Conservation (phyloP, 2,888 invertebrate genomes). For the Petrophora chlorosata region DNA sequence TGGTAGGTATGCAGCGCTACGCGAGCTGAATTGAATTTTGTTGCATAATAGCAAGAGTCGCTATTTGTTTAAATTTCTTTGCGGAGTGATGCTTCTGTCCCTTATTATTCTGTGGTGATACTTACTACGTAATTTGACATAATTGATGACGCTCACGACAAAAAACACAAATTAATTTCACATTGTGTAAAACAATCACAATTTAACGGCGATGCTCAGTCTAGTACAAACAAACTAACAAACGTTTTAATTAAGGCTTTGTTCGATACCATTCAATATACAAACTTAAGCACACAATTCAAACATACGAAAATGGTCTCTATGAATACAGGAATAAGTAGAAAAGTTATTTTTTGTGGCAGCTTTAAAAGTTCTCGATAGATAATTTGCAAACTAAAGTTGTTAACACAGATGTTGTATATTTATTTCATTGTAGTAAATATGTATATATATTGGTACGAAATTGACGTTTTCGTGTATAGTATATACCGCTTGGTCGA, state of each 20-base stretch:
- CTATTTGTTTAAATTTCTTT: no score
- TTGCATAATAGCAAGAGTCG: no score
- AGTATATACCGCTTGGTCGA: constrained; percentile 75
- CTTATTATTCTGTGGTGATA: no score
- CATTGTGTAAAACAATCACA: constrained; percentile 56
- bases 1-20: no score
- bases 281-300: constrained; percentile 25
- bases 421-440: constrained; percentile 47
- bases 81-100: no score
- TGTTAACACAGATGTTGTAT: constrained; percentile 61
- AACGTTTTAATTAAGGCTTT: constrained; percentile 62
- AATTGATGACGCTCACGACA: constrained; percentile 47
- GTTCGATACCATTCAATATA: constrained; percentile 44
- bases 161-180: constrained; percentile 55
- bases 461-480: constrained; percentile 56
- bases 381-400: constrained; percentile 36
- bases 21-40: no score
- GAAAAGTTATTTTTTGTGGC: neutral
- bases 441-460: constrained; percentile 66
- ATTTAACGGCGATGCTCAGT: constrained; percentile 45
- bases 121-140: constrained; percentile 39
- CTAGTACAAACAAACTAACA: constrained; percentile 48
- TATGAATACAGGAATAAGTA: neutral
- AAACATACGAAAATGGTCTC: constrained; percentile 25
- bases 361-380: constrained; percentile 11